phyloP scores from a whole-genome alignment of 2,113 vertebrate genomes.

The Dipodomys merriami region DNA sequence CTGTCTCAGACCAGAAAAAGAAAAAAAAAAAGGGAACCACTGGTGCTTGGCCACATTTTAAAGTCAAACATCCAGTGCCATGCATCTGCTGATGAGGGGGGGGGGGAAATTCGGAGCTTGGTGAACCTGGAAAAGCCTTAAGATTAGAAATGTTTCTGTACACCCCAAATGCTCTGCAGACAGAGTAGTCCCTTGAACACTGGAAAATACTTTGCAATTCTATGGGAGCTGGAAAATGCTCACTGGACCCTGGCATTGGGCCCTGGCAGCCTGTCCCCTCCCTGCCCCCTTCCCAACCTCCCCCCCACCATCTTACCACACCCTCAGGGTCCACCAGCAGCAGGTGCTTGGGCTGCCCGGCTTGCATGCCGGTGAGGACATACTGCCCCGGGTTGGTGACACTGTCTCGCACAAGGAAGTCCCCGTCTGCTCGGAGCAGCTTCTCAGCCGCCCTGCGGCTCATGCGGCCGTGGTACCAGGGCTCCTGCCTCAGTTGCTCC shows the following conservation, averaged over 20 bases:
- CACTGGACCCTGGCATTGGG: background rate
- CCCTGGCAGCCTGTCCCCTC: background rate
- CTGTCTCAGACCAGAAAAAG: too few species aligned
- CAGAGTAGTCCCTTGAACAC: background rate
- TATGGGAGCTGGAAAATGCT: too few species aligned
- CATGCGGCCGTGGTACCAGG: conserved; percentile 98
- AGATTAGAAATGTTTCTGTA: background rate
- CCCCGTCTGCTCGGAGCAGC: conserved; percentile 92
- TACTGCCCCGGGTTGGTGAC: conserved; percentile 97
- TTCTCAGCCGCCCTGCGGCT: conserved; percentile 94
- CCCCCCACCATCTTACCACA: conserved; percentile 90
- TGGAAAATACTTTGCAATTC: background rate
- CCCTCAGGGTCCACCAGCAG: conserved; percentile 98
- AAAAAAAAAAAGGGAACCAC: background rate
- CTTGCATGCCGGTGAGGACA: conserved; percentile 96
- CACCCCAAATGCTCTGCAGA: background rate
- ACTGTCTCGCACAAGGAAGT: conserved; percentile 97
- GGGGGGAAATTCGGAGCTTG: too few species aligned
- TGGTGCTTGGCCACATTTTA: background rate
- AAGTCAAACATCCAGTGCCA: background rate
- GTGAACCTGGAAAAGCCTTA: too few species aligned
- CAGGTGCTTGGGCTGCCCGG: conserved; percentile 95
- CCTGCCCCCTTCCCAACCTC: background rate
- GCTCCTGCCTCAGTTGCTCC: conserved; percentile 93
- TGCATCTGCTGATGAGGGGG: too few species aligned